phyloP scores from a whole-genome alignment of 2,797 vertebrate genomes.

The Threskiornis aethiopicus region DNA sequence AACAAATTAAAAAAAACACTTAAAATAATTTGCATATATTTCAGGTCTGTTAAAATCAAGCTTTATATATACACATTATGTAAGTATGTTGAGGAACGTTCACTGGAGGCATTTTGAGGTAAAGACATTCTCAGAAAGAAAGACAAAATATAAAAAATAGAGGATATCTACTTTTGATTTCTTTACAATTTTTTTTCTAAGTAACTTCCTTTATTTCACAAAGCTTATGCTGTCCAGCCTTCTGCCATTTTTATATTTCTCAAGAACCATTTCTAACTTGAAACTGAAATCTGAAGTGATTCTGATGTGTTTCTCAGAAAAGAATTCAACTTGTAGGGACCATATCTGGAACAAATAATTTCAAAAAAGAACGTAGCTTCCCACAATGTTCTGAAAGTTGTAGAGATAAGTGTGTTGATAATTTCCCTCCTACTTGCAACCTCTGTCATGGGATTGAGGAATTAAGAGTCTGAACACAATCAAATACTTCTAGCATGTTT shows the following conservation, averaged over 20 bases:
- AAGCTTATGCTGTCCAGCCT: not conserved
- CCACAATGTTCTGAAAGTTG: not conserved
- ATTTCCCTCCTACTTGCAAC: not conserved
- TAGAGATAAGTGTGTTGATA: not conserved
- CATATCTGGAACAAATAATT: not conserved
- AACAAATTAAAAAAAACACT: not conserved
- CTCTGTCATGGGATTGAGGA: not conserved
- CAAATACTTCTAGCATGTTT: not conserved
- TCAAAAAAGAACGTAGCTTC: not conserved
- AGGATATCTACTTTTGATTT: not conserved
- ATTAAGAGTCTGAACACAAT: not conserved
- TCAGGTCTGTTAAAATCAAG: not conserved
- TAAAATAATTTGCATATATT: not conserved
- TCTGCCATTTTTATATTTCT: not conserved
- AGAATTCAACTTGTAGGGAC: not conserved
- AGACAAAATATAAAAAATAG: not conserved
- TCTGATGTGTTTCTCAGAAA: not conserved
- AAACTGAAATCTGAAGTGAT: not conserved
- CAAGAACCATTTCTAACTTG: not conserved
- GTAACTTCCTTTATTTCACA: not conserved
- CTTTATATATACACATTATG: not conserved
- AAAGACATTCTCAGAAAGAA: not conserved
- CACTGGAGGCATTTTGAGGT: not conserved
- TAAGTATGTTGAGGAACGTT: not conserved
- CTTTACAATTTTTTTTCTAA: not conserved